A percentile compares a stretch with the other conserved stretches of the same genome.
phyloP scores from a whole-genome alignment of 2,888 invertebrate species.

The Oegoconia quadripuncta region DNA sequence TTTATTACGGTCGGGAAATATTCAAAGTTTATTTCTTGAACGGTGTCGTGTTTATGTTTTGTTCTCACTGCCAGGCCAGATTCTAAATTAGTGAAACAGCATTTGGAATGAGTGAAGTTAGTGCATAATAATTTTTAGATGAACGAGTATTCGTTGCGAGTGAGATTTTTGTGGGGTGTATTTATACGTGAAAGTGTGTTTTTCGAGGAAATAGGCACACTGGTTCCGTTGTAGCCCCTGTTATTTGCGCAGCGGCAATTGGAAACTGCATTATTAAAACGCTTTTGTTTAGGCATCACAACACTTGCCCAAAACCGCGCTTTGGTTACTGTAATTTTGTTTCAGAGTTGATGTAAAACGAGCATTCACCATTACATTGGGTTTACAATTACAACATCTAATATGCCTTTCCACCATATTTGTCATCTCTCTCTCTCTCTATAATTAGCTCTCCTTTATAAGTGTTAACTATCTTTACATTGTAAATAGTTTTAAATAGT shows the following conservation, averaged over 20 bases:
- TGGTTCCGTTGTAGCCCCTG: constrained; percentile 53
- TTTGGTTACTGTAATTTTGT: background rate
- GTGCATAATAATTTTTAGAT: constrained; percentile 1
- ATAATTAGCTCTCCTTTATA: too few species aligned
- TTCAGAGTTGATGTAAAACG: background rate
- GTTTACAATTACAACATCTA: background rate
- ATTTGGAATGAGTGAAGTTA: constrained; percentile 13
- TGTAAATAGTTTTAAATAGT: too few species aligned
- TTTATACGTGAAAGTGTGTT: constrained; percentile 32
- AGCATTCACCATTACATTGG: background rate
- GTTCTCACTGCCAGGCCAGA: background rate
- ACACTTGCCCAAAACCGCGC: constrained; percentile 53
- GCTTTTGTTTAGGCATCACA: constrained; percentile 74
- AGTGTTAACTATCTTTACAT: too few species aligned
- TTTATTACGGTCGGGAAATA: background rate
- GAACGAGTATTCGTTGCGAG: background rate
- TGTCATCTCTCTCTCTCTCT: too few species aligned
- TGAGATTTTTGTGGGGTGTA: constrained; percentile 2
- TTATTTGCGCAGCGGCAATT: constrained; percentile 76
- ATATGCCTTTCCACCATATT: too few species aligned
- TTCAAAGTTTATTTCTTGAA: too few species aligned
- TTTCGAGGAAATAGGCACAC: constrained; percentile 41
- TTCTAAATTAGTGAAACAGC: background rate
- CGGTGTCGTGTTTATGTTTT: too few species aligned
- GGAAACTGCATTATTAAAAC: constrained; percentile 79